Conservation (phyloP, 2,888 invertebrate species). For the Agriopis aurantiaria region DNA sequence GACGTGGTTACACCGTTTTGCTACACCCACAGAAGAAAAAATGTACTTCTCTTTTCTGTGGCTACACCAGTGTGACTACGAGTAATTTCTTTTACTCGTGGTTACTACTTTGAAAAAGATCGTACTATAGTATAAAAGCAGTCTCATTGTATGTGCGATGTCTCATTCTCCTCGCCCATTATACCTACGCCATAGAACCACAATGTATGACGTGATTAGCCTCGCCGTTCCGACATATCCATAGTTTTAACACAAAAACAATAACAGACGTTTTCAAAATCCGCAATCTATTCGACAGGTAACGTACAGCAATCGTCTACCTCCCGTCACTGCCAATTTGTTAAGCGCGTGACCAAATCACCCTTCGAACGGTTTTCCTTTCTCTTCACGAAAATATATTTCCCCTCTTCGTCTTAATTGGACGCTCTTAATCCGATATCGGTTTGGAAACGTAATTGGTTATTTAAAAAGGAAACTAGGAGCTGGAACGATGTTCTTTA, state of each 20-base stretch:
- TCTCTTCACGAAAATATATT: conserved; percentile 43
- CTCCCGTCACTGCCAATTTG: conserved; percentile 31
- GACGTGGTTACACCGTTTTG: too few species aligned
- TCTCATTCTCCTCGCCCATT: too few species aligned
- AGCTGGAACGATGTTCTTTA: conserved; percentile 26
- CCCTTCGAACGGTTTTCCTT: conserved; percentile 15
- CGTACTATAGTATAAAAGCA: too few species aligned
- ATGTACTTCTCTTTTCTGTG: too few species aligned
- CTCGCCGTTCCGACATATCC: too few species aligned
- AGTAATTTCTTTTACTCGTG: too few species aligned
- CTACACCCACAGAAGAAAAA: too few species aligned
- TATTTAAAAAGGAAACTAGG: conserved; percentile 37
- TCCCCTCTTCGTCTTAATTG: conserved; percentile 34
- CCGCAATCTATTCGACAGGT: conserved; percentile 28
- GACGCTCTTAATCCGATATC: conserved; percentile 39
- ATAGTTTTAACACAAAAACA: neutral
- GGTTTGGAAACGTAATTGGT: conserved; percentile 36
- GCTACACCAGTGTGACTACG: too few species aligned
- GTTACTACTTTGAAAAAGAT: too few species aligned
- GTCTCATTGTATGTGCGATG: too few species aligned
- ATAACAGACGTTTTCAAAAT: neutral
- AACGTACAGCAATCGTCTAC: conserved; percentile 38
- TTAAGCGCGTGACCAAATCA: conserved; percentile 44
- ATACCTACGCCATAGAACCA: too few species aligned
- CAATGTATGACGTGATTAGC: too few species aligned